Conservation (phyloP, 2,113 vertebrate species). For the Grallaria varia region DNA sequence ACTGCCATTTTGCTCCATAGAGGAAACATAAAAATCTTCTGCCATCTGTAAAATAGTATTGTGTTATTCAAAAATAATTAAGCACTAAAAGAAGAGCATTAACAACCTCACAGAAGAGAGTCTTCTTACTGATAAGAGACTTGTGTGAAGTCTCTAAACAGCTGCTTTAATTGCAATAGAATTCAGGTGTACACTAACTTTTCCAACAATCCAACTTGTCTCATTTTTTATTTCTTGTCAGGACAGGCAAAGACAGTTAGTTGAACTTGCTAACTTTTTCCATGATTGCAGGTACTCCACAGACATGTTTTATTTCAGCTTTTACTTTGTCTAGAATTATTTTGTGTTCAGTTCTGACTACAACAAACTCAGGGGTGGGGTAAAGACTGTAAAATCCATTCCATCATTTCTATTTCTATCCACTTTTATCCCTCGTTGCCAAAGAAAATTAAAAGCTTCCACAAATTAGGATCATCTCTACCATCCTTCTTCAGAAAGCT, state of each 20-base stretch:
- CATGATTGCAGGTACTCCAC: neutral
- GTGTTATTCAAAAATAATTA: conserved; percentile 23
- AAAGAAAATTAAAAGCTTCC: neutral
- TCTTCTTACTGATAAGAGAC: neutral
- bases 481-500: neutral
- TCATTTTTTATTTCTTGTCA: neutral
- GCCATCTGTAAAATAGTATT: conserved; percentile 82
- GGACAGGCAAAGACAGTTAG: neutral
- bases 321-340: neutral
- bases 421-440: neutral
- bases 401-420: neutral
- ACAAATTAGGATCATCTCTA: neutral
- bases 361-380: neutral
- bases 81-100: neutral
- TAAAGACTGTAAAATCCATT: neutral
- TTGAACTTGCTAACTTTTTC: neutral
- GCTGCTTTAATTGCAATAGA: neutral
- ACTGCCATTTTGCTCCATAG: conserved; percentile 86
- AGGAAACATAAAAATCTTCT: conserved; percentile 83
- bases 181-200: neutral
- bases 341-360: neutral
- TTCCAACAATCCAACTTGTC: neutral
- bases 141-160: neutral
- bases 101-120: neutral
- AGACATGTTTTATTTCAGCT: neutral